A percentile compares a stretch with the other conserved stretches of the same genome.
Conservation (phyloP, 2,888 invertebrate species). For the Lepeophtheirus nordmannii region DNA sequence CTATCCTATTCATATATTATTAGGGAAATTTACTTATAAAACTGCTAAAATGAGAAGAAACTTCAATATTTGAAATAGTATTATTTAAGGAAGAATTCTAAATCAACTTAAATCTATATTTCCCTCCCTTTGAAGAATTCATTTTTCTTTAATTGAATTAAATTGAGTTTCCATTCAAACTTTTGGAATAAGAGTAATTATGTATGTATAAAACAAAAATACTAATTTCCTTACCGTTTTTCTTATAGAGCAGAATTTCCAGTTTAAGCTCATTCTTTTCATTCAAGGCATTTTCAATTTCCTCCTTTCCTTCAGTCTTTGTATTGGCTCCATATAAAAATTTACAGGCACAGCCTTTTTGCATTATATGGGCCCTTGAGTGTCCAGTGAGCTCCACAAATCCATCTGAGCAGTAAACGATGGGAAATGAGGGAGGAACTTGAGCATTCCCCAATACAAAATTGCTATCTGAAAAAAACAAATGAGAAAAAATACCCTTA, state of each 20-base stretch:
- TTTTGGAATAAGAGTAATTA: too few relatives aligned
- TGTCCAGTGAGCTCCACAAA: constrained; percentile 90
- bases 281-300: constrained; percentile 76
- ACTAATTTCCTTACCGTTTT: constrained; percentile 57
- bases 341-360: constrained; percentile 86
- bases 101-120: too few relatives aligned
- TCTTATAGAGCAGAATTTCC: constrained; percentile 86
- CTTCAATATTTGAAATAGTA: too few relatives aligned
- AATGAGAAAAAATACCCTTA: constrained; percentile 8
- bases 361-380: constrained; percentile 87
- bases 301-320: constrained; percentile 64
- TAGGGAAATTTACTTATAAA: too few relatives aligned
- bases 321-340: constrained; percentile 85
- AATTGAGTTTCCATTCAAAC: too few relatives aligned
- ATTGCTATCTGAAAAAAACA: constrained; percentile 62
- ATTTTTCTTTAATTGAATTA: too few relatives aligned
- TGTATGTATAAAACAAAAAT: too few relatives aligned
- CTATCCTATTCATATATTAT: too few relatives aligned
- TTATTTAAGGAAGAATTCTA: too few relatives aligned
- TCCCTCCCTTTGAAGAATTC: too few relatives aligned
- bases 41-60: too few relatives aligned
- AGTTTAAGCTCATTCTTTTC: constrained; percentile 79
- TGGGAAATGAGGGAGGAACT: constrained; percentile 67
- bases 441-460: constrained; percentile 90
- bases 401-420: constrained; percentile 90